Conservation (phyloP, 2,113 vertebrate genomes). For the Pan paniscus region DNA sequence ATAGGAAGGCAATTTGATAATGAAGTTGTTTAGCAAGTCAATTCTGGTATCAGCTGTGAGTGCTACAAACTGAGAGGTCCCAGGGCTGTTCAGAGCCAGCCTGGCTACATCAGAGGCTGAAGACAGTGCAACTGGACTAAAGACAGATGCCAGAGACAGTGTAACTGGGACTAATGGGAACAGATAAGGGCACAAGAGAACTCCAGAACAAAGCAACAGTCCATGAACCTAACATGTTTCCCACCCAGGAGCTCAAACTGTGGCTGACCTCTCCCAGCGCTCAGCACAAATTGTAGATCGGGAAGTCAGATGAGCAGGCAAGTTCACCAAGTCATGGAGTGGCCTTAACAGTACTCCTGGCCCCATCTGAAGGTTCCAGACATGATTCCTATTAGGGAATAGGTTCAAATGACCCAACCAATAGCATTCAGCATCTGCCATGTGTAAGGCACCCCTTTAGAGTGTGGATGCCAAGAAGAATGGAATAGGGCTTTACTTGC, state of each 20-base stretch:
- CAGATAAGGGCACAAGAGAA: background rate
- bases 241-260: background rate
- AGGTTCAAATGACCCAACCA: background rate
- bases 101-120: background rate
- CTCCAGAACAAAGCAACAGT: background rate
- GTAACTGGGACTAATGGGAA: background rate
- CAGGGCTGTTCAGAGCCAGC: too few species aligned
- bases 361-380: background rate
- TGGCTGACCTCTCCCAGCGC: background rate
- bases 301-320: background rate
- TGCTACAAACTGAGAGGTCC: background rate
- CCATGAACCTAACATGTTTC: too few species aligned
- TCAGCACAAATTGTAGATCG: background rate
- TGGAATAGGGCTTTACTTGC: background rate
- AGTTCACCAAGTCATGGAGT: too few species aligned
- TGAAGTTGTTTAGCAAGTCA: background rate
- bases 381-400: background rate
- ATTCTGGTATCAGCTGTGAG: background rate
- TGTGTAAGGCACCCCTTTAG: background rate
- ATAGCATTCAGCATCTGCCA: background rate
- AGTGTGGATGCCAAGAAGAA: background rate
- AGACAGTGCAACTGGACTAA: background rate
- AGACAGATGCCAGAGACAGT: background rate
- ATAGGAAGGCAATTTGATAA: background rate
- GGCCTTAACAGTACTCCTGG: background rate